Conservation (phyloP, 2,888 invertebrate genomes). For the Orchestes rusci region DNA sequence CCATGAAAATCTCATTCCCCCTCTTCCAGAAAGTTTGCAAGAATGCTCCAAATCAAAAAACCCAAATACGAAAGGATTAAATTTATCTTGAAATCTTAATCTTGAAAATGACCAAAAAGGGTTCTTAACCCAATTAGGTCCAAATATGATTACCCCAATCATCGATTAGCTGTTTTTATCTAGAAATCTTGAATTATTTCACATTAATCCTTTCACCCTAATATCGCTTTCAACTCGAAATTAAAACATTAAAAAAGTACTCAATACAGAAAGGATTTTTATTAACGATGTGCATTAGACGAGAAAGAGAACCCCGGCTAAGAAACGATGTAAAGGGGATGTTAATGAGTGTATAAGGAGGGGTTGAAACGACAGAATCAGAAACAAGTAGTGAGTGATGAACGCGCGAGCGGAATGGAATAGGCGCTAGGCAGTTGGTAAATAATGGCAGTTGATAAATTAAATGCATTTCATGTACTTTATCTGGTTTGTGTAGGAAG, state of each 20-base stretch:
- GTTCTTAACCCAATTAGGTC: no score
- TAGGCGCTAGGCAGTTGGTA: constrained; percentile 16
- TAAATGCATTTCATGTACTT: constrained; percentile 18
- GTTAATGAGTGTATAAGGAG: constrained; percentile 22
- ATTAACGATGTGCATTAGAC: constrained; percentile 18
- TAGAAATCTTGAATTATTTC: no score
- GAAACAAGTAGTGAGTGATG: constrained; percentile 25
- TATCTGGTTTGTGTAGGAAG: background rate
- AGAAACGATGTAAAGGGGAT: constrained; percentile 20
- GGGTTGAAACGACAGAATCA: constrained; percentile 24
- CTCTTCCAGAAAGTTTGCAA: no score
- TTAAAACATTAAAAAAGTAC: constrained; percentile 15
- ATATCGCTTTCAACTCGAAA: no score
- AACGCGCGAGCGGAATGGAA: constrained; percentile 14
- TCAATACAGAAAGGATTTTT: constrained; percentile 13
- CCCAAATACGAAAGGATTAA: no score
- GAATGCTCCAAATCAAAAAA: no score
- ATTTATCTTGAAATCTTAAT: no score
- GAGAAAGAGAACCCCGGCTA: constrained; percentile 8
- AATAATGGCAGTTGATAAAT: constrained; percentile 23
- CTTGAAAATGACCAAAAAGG: no score
- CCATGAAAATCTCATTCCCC: no score
- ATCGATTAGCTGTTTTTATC: no score
- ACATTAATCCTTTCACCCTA: no score
- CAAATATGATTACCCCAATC: no score